phyloP scores from a whole-genome alignment of 1,140 invertebrate genomes.

The Saxidomus purpurata region DNA sequence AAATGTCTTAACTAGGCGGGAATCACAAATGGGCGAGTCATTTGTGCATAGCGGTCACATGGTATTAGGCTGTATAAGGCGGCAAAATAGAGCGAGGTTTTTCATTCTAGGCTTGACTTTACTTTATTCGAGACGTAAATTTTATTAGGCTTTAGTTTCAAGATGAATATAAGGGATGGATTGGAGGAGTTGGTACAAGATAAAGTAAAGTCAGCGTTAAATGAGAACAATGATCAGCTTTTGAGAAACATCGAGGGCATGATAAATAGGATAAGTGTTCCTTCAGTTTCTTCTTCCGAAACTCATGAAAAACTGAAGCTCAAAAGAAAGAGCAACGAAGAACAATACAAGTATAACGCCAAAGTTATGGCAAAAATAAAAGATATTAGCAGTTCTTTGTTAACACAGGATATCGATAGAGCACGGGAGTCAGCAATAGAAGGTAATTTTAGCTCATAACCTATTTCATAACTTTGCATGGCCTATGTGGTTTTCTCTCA shows the following conservation, averaged over 20 bases:
- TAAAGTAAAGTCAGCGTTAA: constrained; percentile 5
- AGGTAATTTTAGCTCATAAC: too few species aligned
- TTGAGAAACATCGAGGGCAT: background rate
- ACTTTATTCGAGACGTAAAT: background rate
- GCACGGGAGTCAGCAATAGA: too few species aligned
- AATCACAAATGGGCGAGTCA: too few species aligned
- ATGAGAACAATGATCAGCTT: background rate
- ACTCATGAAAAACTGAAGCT: background rate
- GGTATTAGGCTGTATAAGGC: too few species aligned
- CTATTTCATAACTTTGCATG: background rate
- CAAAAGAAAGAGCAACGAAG: constrained; percentile 30
- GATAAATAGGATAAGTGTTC: constrained; percentile 35
- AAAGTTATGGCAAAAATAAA: constrained; percentile 15
- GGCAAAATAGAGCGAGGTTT: background rate
- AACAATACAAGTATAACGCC: constrained; percentile 15
- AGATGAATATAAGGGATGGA: too few species aligned
- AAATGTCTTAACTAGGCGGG: too few species aligned
- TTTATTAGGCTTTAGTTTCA: too few species aligned
- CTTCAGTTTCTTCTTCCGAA: background rate
- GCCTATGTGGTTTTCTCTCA: background rate
- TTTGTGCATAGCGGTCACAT: too few species aligned
- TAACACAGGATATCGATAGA: too few species aligned
- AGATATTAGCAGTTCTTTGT: background rate
- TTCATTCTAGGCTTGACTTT: background rate
- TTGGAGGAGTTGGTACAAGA: too few species aligned